Conservation (phyloP, 2,797 vertebrate genomes). For the Sebastes paucispinis region DNA sequence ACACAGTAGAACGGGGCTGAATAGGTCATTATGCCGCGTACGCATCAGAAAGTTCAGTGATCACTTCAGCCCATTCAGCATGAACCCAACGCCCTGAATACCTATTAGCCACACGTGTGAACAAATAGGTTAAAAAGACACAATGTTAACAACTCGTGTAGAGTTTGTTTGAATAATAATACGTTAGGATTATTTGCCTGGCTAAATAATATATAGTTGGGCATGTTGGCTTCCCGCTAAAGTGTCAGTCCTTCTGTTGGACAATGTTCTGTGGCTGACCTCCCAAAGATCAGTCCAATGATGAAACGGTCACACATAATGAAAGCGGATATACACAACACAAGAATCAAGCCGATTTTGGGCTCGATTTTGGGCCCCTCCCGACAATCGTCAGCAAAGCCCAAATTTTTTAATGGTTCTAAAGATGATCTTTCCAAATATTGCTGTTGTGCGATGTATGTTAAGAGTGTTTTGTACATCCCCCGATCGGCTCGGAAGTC, state of each 20-base stretch:
- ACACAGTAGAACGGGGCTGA: slow-evolving; percentile 61
- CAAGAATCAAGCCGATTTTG: too few species aligned
- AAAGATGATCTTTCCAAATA: too few species aligned
- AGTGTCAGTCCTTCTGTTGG: neutral
- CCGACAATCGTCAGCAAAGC: too few species aligned
- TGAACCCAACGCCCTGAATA: slow-evolving; percentile 48
- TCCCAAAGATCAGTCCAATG: neutral
- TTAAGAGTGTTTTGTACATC: too few species aligned
- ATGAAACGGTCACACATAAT: neutral
- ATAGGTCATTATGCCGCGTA: slow-evolving; percentile 74
- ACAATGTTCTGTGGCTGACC: neutral
- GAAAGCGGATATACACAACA: neutral
- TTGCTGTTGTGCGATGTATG: too few species aligned
- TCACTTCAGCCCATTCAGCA: slow-evolving; percentile 58
- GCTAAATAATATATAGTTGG: neutral
- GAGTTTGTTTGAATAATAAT: slow-evolving; percentile 40
- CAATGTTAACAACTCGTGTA: slow-evolving; percentile 50
- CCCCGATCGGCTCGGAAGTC: too few species aligned
- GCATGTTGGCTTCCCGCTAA: neutral
- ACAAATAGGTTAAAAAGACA: slow-evolving; percentile 63
- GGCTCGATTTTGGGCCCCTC: too few species aligned
- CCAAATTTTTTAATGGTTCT: too few species aligned
- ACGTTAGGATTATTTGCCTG: neutral
- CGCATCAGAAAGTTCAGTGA: slow-evolving; percentile 75
- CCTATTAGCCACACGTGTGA: slow-evolving; percentile 45